These are phyloP conservation scores for Spea multiplicata DNA, from an alignment of 2,113 vertebrate species.

Conservation along the genomic window DNA sequence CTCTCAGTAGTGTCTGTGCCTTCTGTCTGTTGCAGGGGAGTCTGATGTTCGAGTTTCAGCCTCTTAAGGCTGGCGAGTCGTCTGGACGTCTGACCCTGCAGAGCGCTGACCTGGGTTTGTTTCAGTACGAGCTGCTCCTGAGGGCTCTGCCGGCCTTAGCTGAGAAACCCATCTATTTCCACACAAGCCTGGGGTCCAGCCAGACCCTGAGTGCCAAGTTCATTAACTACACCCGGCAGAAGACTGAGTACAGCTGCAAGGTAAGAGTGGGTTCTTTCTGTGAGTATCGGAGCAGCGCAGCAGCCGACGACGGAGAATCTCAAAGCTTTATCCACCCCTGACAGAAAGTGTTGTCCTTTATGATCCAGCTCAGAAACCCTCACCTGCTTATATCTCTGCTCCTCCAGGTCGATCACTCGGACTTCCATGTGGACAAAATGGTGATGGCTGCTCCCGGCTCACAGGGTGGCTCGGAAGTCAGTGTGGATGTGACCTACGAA, in stretches of 20 bases:
- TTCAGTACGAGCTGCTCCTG: slow-evolving; percentile 74
- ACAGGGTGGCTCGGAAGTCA: slow-evolving; percentile 67
- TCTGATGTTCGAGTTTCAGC: slow-evolving; percentile 79
- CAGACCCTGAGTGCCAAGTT: slow-evolving; percentile 70
- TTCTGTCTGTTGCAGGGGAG: slow-evolving; percentile 56
- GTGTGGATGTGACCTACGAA: slow-evolving; percentile 75
- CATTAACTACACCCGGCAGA: slow-evolving; percentile 70
- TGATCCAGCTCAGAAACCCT: neutral
- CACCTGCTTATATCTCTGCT: rapidly evolving
- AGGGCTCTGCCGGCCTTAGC: slow-evolving; percentile 63
- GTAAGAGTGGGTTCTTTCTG: slow-evolving; percentile 54
- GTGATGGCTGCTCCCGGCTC: slow-evolving; percentile 57
- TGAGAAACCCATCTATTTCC: slow-evolving; percentile 75
- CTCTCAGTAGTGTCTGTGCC: neutral
- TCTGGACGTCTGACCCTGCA: slow-evolving; percentile 64
- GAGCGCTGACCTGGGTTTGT: slow-evolving; percentile 71
- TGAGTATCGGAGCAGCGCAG: no score
- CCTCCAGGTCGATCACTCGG: slow-evolving; percentile 65
- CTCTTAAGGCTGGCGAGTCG: slow-evolving; percentile 67
- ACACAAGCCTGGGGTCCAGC: slow-evolving; percentile 68
- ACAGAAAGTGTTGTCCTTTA: neutral
- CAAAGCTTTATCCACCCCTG: no score
- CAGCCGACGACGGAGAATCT: no score
- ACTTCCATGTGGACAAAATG: slow-evolving; percentile 73
- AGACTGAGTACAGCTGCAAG: slow-evolving; percentile 73